A percentile compares a stretch with the other conserved stretches of the same genome.
These are phyloP conservation scores for Octomys mimax DNA, from an alignment of 2,797 vertebrate species.

Conservation along the genomic window DNA sequence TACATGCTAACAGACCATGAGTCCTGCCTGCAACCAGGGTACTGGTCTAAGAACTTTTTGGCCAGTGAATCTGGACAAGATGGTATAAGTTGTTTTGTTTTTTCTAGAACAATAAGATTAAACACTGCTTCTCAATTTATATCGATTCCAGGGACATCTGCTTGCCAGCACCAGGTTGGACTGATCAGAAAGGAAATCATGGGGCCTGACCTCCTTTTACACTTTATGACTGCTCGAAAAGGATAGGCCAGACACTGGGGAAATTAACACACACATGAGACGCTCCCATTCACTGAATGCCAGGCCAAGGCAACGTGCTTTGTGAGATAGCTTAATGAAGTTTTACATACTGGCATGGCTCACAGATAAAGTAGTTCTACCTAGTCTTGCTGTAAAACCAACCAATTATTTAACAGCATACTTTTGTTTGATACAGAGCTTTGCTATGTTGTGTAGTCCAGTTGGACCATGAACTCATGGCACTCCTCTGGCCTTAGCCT, in stretches of 20 bases:
- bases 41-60: not conserved
- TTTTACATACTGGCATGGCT: not conserved
- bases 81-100: not conserved
- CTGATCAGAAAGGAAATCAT: slow-evolving; percentile 16
- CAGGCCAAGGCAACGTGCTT: not conserved
- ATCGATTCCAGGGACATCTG: not conserved
- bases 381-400: slow-evolving; percentile 1
- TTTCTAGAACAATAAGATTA: slow-evolving; percentile 2
- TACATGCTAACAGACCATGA: not conserved
- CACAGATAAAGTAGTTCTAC: not conserved
- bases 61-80: not conserved
- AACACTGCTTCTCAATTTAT: slow-evolving; percentile 23
- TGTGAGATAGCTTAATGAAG: slow-evolving; percentile 13
- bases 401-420: slow-evolving; percentile 35
- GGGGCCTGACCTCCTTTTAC: not conserved
- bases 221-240: not conserved
- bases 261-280: not conserved
- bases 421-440: not conserved
- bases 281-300: not conserved
- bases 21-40: not conserved
- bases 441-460: not conserved
- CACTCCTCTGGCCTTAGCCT: not conserved
- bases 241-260: not conserved
- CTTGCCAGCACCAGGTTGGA: slow-evolving; percentile 35
- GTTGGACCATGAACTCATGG: not conserved